Conservation (phyloP, 2,888 invertebrate genomes). For the Invenusta paracnida region DNA sequence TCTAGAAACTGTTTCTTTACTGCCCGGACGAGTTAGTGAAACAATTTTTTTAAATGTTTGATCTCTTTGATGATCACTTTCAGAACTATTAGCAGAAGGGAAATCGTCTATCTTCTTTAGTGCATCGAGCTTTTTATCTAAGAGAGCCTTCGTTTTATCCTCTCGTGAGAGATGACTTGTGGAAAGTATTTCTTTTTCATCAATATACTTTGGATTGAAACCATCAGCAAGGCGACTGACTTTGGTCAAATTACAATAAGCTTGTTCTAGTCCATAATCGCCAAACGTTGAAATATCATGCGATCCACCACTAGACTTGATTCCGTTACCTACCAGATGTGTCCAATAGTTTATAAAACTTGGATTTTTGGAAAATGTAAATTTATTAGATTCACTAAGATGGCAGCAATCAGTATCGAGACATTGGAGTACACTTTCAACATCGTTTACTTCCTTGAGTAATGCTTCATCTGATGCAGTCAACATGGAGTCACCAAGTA, state of each 20-base stretch:
- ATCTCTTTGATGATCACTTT: not conserved
- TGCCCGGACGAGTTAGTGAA: not conserved
- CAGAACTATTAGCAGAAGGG: not conserved
- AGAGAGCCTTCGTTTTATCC: not conserved
- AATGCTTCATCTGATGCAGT: not conserved
- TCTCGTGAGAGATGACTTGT: not conserved
- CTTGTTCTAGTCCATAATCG: not conserved
- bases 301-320: not conserved
- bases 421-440: not conserved
- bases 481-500: not conserved
- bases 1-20: not conserved
- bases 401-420: not conserved
- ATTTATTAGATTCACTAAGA: not conserved
- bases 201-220: not conserved
- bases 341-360: not conserved
- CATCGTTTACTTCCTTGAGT: not conserved
- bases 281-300: not conserved
- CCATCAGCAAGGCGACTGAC: not conserved
- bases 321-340: not conserved
- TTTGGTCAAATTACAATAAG: not conserved
- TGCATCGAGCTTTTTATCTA: not conserved
- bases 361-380: not conserved
- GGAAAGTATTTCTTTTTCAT: conserved; percentile 6
- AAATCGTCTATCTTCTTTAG: not conserved
- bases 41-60: not conserved